phyloP scores from a whole-genome alignment of 2,113 vertebrate species.

The Pristiophorus japonicus region DNA sequence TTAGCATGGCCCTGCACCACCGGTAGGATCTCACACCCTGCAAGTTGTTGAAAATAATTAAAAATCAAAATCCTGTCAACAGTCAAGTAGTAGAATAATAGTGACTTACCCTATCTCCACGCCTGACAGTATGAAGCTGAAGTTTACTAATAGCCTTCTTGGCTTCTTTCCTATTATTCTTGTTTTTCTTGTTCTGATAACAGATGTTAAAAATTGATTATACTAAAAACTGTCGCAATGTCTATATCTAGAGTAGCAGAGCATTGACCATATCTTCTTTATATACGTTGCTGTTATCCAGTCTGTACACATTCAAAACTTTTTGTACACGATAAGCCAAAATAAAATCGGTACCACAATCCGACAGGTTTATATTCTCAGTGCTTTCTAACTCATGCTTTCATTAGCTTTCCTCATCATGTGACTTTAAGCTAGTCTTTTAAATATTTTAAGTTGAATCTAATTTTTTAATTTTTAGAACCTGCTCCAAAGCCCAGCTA shows the following conservation, averaged over 20 bases:
- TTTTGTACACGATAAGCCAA: background rate
- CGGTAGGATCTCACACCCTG: background rate
- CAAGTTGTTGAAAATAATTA: background rate
- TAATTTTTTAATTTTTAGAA: background rate
- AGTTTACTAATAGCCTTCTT: constrained; percentile 66
- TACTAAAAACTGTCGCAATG: background rate
- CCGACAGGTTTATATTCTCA: background rate
- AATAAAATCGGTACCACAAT: background rate
- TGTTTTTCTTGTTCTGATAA: constrained; percentile 28
- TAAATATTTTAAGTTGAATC: background rate
- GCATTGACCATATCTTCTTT: background rate
- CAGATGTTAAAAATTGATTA: background rate
- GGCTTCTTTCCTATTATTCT: constrained; percentile 62
- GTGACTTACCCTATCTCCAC: constrained; percentile 62
- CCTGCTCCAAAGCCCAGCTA: background rate
- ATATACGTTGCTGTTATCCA: background rate
- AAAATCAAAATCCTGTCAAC: background rate
- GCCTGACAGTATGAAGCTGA: constrained; percentile 63
- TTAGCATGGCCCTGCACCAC: background rate
- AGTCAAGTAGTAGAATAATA: background rate
- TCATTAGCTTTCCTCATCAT: background rate
- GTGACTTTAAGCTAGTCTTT: background rate
- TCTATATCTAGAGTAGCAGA: background rate
- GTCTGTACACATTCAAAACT: background rate
- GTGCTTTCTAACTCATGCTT: background rate